A percentile compares a stretch with the other conserved stretches of the same genome.
Conservation (phyloP, 2,797 vertebrate genomes). For the Oreochromis grahami region DNA sequence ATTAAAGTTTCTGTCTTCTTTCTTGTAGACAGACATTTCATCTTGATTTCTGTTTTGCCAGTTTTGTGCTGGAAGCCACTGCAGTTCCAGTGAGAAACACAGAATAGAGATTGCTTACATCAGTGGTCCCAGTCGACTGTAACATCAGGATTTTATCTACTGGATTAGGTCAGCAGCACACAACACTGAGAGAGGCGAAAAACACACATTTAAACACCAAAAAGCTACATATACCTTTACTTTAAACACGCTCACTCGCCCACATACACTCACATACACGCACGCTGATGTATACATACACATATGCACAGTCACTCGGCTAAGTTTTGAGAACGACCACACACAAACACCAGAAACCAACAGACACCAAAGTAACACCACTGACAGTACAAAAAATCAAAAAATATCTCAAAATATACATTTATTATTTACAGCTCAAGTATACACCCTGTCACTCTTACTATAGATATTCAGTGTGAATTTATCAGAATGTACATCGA, state of each 20-base stretch:
- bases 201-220: constrained; percentile 64
- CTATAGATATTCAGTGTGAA: constrained; percentile 70
- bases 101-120: constrained; percentile 43
- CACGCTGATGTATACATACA: neutral
- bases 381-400: constrained; percentile 75
- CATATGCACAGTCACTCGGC: constrained; percentile 13
- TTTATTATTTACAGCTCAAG: constrained; percentile 78
- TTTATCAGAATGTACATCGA: constrained; percentile 78
- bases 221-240: constrained; percentile 50
- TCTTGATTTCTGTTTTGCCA: constrained; percentile 34
- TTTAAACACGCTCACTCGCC: constrained; percentile 5
- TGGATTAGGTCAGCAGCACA: constrained; percentile 64
- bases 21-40: constrained; percentile 16
- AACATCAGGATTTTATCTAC: constrained; percentile 48
- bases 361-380: constrained; percentile 68
- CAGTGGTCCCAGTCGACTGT: constrained; percentile 51
- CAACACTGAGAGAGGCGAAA: constrained; percentile 66
- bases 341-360: constrained; percentile 58
- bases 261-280: neutral
- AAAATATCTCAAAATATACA: constrained; percentile 80
- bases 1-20: constrained; percentile 4
- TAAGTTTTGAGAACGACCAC: constrained; percentile 50
- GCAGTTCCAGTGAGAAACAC: constrained; percentile 46
- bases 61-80: constrained; percentile 39
- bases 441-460: constrained; percentile 70